Conservation (phyloP, 2,113 vertebrate genomes). For the Elachura formosa region DNA sequence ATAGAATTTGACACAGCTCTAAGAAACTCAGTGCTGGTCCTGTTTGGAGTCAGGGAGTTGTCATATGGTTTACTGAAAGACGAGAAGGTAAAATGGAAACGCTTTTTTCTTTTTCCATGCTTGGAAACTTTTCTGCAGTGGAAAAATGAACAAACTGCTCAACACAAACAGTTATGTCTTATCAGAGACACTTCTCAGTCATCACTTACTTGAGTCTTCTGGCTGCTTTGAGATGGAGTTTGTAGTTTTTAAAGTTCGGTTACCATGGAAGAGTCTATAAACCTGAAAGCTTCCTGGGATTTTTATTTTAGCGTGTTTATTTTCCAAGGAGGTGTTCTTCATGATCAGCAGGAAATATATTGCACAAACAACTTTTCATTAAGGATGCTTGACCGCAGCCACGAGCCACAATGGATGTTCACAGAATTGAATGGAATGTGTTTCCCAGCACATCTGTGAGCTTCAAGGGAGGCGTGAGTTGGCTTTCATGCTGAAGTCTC, state of each 20-base stretch:
- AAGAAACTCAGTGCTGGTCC: neutral
- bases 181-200: neutral
- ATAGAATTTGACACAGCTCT: neutral
- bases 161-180: neutral
- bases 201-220: neutral
- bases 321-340: neutral
- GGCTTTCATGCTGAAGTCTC: neutral
- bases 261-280: neutral
- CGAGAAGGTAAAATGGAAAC: neutral
- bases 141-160: neutral
- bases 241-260: neutral
- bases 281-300: neutral
- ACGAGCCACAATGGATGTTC: slow-evolving; percentile 17
- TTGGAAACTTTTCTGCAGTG: neutral
- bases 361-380: slow-evolving; percentile 41
- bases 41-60: neutral
- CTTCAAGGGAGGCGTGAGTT: neutral
- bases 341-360: slow-evolving; percentile 43
- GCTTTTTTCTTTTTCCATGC: neutral
- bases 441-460: neutral
- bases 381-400: slow-evolving; percentile 21
- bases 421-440: slow-evolving; percentile 27
- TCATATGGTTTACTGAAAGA: neutral
- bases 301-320: slow-evolving; percentile 44
- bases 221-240: neutral